Conservation (phyloP, 2,888 invertebrate species). For the Caenorhabditis sp. region DNA sequence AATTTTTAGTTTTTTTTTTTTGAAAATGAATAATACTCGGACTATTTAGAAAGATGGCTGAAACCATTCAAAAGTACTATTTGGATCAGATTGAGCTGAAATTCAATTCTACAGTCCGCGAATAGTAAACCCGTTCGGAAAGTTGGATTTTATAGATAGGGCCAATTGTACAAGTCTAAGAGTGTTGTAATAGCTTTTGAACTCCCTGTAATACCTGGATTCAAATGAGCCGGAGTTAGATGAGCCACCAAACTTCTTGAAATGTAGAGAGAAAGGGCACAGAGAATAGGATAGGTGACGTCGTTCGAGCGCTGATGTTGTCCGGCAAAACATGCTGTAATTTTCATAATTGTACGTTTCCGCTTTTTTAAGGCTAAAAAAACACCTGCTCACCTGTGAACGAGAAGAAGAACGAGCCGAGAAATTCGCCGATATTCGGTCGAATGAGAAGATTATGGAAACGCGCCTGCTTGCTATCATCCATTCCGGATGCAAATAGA, state of each 20-base stretch:
- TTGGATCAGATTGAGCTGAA: no score
- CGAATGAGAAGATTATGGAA: conserved; percentile 44
- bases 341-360: not conserved
- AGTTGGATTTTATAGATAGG: no score
- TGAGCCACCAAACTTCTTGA: conserved; percentile 22
- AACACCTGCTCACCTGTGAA: conserved; percentile 51
- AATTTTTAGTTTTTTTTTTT: not conserved
- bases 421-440: conserved; percentile 51
- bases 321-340: conserved; percentile 51
- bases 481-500: no score
- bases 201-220: conserved; percentile 30
- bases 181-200: no score
- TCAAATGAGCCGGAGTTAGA: conserved; percentile 40
- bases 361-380: no score
- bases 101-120: no score
- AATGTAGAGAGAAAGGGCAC: conserved; percentile 34
- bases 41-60: no score
- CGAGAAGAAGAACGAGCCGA: conserved; percentile 33
- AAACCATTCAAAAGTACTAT: no score
- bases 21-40: no score
- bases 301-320: conserved; percentile 39
- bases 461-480: not conserved
- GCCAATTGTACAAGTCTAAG: no score
- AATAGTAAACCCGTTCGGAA: no score
- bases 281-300: conserved; percentile 29